Evolutionary conservation across 2,113 vertebrate genomes (phyloP).

Genomic region (Plotosus lineatus): DNA sequence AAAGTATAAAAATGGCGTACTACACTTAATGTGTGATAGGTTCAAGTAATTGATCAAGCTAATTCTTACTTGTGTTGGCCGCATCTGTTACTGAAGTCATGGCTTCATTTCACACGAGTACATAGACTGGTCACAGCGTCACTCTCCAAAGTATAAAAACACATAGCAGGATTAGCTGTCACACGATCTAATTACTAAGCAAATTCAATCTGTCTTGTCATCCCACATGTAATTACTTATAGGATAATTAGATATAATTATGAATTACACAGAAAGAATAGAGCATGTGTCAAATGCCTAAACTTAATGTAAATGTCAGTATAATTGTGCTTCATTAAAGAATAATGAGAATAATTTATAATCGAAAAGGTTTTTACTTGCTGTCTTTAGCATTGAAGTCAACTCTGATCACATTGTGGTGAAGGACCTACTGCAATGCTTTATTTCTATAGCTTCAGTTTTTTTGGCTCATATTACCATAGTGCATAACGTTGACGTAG

Average conservation of each 20-base stretch:
- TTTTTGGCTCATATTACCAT: not conserved
- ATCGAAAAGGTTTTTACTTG: not conserved
- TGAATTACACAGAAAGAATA: not conserved
- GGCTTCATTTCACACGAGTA: not conserved
- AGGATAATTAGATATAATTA: not conserved
- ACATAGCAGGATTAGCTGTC: not conserved
- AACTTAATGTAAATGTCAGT: not conserved
- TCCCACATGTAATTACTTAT: not conserved
- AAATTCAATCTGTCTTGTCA: not conserved
- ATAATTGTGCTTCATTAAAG: constrained; percentile 1
- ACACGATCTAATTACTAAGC: not conserved
- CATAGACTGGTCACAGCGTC: not conserved
- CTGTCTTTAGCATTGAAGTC: not conserved
- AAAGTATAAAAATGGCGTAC: not conserved
- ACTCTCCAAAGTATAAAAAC: not conserved
- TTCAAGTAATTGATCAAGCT: not conserved
- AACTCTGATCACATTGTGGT: not conserved
- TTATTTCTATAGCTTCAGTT: not conserved
- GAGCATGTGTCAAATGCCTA: not conserved
- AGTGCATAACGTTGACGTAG: no score
- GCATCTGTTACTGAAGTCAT: not conserved
- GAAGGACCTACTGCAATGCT: not conserved
- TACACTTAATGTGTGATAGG: not conserved
- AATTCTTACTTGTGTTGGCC: not conserved
- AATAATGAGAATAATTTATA: not conserved